Evolutionary conservation across 2,113 vertebrate species (phyloP).

Genomic region (Scomber colias): DNA sequence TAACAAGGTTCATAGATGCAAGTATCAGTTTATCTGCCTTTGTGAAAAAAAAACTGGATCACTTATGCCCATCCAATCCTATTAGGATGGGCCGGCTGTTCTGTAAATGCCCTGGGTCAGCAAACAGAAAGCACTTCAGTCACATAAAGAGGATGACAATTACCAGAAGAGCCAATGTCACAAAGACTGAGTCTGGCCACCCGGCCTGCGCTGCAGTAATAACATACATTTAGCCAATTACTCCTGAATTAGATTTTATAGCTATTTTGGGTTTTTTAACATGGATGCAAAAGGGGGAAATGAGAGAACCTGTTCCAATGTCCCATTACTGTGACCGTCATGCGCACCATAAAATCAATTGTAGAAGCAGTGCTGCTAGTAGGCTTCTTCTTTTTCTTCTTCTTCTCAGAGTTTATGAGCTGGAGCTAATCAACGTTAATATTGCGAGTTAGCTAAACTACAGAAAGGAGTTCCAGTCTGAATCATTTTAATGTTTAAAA

Average conservation of each 20-base stretch:
- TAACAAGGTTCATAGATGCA: not conserved
- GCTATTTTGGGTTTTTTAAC: not conserved
- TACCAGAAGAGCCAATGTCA: constrained; percentile 48
- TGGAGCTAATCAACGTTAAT: too few relatives aligned
- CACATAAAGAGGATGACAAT: constrained; percentile 50
- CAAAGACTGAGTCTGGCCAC: constrained; percentile 11
- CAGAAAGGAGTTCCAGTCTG: too few relatives aligned
- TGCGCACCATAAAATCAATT: too few relatives aligned
- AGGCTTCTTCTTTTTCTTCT: too few relatives aligned
- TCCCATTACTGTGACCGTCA: too few relatives aligned
- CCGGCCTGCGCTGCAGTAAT: not conserved
- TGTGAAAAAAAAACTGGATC: constrained; percentile 27
- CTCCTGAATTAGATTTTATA: constrained; percentile 6
- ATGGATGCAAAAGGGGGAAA: not conserved
- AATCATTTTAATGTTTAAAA: too few relatives aligned
- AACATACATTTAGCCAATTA: constrained; percentile 13
- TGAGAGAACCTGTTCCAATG: not conserved
- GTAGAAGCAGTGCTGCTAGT: too few relatives aligned
- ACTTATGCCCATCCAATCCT: constrained; percentile 25
- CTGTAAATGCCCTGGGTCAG: constrained; percentile 33
- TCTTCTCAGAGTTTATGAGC: too few relatives aligned
- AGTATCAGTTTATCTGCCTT: constrained; percentile 25
- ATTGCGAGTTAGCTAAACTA: too few relatives aligned
- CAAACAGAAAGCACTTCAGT: constrained; percentile 44
- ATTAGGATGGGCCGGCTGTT: constrained; percentile 17